A percentile compares a stretch with the other conserved stretches of the same genome.
Conservation (phyloP, 2,888 invertebrate genomes). For the Xylota segnis region DNA sequence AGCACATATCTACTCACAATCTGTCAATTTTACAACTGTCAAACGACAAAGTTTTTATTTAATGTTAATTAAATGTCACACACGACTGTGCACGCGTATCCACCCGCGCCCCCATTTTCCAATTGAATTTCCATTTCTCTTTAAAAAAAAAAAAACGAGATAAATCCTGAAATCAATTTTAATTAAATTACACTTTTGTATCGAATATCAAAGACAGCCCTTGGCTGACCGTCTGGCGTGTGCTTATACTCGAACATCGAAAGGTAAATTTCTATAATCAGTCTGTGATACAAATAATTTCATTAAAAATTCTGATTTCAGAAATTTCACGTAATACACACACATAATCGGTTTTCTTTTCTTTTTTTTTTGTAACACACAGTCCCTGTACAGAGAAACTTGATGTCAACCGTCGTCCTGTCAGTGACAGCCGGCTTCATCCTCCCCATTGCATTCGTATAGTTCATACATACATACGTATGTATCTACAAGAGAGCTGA, state of each 20-base stretch:
- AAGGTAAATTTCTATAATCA: constrained; percentile 46
- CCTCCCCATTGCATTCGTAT: neutral
- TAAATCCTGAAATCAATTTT: constrained; percentile 62
- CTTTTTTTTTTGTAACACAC: neutral
- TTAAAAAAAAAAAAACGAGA: neutral
- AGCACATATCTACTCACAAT: neutral
- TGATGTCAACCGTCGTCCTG: constrained; percentile 51
- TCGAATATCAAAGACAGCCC: constrained; percentile 32
- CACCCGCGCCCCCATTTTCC: constrained; percentile 45
- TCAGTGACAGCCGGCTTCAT: constrained; percentile 47
- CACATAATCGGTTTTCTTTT: neutral
- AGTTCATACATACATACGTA: too few relatives aligned
- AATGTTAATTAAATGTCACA: constrained; percentile 71
- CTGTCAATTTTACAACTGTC: constrained; percentile 24
- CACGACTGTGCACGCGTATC: constrained; percentile 42
- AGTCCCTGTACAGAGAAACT: constrained; percentile 6
- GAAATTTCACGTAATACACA: constrained; percentile 11
- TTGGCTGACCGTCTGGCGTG: constrained; percentile 15
- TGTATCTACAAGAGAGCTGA: constrained; percentile 46
- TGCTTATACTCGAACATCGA: constrained; percentile 6
- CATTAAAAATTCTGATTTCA: constrained; percentile 61
- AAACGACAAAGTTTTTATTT: constrained; percentile 59
- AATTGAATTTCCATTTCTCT: constrained; percentile 70
- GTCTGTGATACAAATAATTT: constrained; percentile 60
- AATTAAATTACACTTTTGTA: constrained; percentile 72